phyloP scores from a whole-genome alignment of 2,113 vertebrate species.

The Chitala chitala region DNA sequence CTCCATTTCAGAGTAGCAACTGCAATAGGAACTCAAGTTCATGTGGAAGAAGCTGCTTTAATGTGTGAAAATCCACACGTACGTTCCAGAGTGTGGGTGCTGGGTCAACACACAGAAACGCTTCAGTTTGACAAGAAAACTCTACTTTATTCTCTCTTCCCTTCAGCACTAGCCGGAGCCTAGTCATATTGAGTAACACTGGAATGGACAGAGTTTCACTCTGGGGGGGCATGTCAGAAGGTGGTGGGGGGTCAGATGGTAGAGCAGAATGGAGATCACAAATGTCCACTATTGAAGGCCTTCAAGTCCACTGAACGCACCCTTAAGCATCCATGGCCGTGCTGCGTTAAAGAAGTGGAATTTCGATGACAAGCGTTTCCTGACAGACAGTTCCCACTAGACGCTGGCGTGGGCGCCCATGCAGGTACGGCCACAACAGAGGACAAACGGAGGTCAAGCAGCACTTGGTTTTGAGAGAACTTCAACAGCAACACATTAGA shows the following conservation, averaged over 20 bases:
- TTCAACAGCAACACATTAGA: neutral
- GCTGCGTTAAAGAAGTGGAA: neutral
- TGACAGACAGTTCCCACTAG: neutral
- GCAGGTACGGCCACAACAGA: neutral
- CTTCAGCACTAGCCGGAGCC: slow-evolving; percentile 22
- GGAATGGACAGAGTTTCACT: slow-evolving; percentile 21
- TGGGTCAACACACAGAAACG: neutral
- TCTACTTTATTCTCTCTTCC: slow-evolving; percentile 4
- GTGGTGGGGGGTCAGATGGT: neutral
- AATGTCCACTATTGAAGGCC: neutral
- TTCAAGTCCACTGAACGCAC: neutral
- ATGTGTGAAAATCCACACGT: too few relatives aligned
- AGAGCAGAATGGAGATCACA: neutral
- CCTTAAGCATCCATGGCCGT: neutral
- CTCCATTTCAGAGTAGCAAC: too few relatives aligned
- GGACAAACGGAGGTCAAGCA: neutral
- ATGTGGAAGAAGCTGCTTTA: too few relatives aligned
- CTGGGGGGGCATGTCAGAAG: neutral
- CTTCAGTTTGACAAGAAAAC: slow-evolving; percentile 27
- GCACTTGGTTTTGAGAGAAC: slow-evolving; percentile 13
- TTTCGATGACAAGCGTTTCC: neutral
- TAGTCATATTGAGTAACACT: slow-evolving; percentile 21
- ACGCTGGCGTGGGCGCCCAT: neutral
- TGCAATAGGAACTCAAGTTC: too few relatives aligned
- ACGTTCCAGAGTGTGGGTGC: neutral